Evolutionary conservation across 2,797 vertebrate species (phyloP).

Genomic region (Pseudotriccus pelzelni): DNA sequence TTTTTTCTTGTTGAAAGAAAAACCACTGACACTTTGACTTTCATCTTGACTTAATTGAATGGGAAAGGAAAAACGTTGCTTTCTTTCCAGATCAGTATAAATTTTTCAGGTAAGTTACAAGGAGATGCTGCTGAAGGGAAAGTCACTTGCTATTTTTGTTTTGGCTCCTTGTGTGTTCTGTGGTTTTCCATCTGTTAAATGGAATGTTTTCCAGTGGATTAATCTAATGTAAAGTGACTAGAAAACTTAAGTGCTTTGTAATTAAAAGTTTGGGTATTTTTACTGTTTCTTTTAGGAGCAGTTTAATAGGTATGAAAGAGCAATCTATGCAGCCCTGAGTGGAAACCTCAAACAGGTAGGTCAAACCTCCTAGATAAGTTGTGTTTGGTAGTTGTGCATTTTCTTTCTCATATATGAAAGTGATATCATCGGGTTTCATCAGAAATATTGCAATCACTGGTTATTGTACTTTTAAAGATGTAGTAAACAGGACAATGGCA

Average conservation of each 20-base stretch:
- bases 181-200: not conserved
- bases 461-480: not conserved
- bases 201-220: not conserved
- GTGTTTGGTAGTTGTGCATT: not conserved
- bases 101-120: not conserved
- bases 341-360: constrained; percentile 94
- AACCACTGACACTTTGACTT: not conserved
- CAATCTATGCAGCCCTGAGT: constrained; percentile 92
- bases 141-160: not conserved
- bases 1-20: not conserved
- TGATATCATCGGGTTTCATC: not conserved
- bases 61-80: not conserved
- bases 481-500: not conserved
- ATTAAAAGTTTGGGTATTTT: not conserved
- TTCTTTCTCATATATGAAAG: not conserved
- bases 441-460: not conserved
- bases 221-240: not conserved
- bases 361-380: not conserved
- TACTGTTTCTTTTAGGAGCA: constrained; percentile 83
- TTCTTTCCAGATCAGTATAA: not conserved
- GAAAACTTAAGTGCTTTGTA: not conserved
- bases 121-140: not conserved
- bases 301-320: constrained; percentile 90
- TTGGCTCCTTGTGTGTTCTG: not conserved
- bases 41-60: not conserved